Conservation (phyloP, 2,797 vertebrate species). For the Phoxinus dragarum region DNA sequence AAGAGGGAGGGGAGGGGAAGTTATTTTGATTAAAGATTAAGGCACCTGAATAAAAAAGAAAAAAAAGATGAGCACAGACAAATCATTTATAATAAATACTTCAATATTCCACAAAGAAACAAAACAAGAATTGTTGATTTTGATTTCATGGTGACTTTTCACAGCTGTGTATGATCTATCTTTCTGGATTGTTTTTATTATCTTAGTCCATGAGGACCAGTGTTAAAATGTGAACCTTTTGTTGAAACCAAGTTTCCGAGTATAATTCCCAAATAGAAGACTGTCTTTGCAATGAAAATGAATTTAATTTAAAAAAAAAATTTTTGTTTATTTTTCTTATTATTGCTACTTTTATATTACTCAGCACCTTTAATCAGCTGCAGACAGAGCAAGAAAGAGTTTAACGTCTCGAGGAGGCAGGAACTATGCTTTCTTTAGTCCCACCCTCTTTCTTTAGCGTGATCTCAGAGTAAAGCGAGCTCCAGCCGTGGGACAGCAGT, state of each 20-base stretch:
- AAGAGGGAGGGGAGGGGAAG: no score
- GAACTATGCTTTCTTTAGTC: slow-evolving; percentile 65
- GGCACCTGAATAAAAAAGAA: no score
- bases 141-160: no score
- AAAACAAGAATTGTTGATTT: no score
- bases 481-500: slow-evolving; percentile 56
- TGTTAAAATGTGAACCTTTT: neutral
- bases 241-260: neutral
- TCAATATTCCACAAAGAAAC: no score
- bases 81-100: no score
- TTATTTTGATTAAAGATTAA: no score
- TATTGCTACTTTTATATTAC: neutral
- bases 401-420: slow-evolving; percentile 59
- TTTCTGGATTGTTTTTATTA: neutral
- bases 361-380: neutral
- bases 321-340: neutral
- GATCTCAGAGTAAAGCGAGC: slow-evolving; percentile 76
- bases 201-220: neutral
- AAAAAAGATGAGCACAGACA: no score
- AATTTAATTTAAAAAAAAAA: neutral
- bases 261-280: neutral
- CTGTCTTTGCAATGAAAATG: neutral
- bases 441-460: slow-evolving; percentile 74
- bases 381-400: slow-evolving; percentile 23
- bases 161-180: no score